These are phyloP conservation scores for Piscicola geometra DNA, from an alignment of 2,888 invertebrate genomes.

Conservation along the genomic window DNA sequence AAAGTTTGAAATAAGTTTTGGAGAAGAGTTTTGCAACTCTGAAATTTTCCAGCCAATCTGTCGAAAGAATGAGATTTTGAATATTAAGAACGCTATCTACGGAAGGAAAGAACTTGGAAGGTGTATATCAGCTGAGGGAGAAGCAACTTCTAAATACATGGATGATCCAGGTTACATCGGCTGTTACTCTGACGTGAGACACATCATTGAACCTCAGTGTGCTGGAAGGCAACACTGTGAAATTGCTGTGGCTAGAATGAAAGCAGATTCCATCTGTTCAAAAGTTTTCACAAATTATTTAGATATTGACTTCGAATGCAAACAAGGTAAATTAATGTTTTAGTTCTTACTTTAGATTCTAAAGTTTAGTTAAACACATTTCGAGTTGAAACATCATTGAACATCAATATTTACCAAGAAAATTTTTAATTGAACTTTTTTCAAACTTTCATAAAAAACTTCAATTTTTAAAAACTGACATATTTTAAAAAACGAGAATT, in stretches of 20 bases:
- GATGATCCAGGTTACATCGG: slow-evolving; percentile 13
- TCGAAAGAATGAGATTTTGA: not conserved
- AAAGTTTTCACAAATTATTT: slow-evolving; percentile 11
- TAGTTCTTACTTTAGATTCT: no score
- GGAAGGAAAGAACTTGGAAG: slow-evolving; percentile 20
- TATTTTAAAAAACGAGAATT: no score
- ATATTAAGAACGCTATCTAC: not conserved
- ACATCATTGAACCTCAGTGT: slow-evolving; percentile 20
- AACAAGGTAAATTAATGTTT: no score
- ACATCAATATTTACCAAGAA: no score
- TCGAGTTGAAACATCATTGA: no score
- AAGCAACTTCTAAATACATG: not conserved
- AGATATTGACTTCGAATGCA: not conserved
- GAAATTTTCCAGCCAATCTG: slow-evolving; percentile 27
- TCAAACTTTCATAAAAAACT: no score
- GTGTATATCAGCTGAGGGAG: slow-evolving; percentile 3
- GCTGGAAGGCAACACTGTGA: slow-evolving; percentile 17
- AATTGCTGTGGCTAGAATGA: not conserved
- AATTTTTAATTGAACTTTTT: no score
- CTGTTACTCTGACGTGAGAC: slow-evolving; percentile 27
- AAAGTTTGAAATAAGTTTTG: no score
- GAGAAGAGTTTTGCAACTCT: slow-evolving; percentile 23
- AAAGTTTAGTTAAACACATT: no score
- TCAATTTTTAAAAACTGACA: no score
- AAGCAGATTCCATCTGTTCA: slow-evolving; percentile 11